These are phyloP conservation scores for Clarias pachynema DNA, from an alignment of 2,797 vertebrate species.

Conservation along the genomic window DNA sequence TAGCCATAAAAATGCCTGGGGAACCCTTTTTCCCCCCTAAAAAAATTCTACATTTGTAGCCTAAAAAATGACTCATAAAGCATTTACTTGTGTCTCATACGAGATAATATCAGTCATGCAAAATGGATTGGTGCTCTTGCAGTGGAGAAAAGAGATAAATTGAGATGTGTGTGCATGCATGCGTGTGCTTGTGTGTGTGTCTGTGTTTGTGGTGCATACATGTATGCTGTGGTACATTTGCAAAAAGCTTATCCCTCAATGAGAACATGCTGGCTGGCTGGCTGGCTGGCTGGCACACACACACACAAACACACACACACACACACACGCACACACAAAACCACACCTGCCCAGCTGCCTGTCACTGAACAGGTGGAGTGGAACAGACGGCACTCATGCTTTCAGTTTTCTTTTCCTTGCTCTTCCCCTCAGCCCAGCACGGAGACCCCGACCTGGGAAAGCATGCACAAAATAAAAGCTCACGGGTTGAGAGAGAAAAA, in stretches of 20 bases:
- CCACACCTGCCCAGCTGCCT: slow-evolving; percentile 49
- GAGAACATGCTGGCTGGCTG: slow-evolving; percentile 14
- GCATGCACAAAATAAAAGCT: slow-evolving; percentile 43
- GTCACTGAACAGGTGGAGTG: slow-evolving; percentile 58
- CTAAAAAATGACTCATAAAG: background rate
- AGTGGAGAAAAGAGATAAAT: slow-evolving; percentile 34
- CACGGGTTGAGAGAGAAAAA: background rate
- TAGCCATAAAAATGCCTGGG: background rate
- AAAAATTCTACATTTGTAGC: background rate
- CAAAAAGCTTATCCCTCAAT: slow-evolving; percentile 28
- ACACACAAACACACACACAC: slow-evolving; percentile 17
- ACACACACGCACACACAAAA: slow-evolving; percentile 28
- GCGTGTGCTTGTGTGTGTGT: background rate
- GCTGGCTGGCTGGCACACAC: background rate
- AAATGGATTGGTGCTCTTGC: background rate
- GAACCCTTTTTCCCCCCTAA: background rate
- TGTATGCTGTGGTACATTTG: slow-evolving; percentile 38
- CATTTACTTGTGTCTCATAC: background rate
- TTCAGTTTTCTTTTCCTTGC: slow-evolving; percentile 43
- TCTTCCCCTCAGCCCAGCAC: slow-evolving; percentile 39
- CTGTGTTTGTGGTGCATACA: slow-evolving; percentile 1
- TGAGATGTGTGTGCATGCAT: slow-evolving; percentile 16
- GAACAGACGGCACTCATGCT: slow-evolving; percentile 56
- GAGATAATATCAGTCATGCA: background rate
- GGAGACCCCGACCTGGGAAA: slow-evolving; percentile 34